phyloP scores from a whole-genome alignment of 2,113 vertebrate species.

The Xenopus tropicalis region UCB_Xtro_10.0 CM004446.2:123482501-123483000 shows the following conservation, averaged over 20 bases:
- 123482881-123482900: background rate
- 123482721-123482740: no score
- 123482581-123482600: no score
- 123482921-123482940: background rate
- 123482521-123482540: no score
- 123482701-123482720: no score
- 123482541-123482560: no score
- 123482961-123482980: background rate
- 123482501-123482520: no score
- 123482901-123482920: background rate
- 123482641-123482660: no score
- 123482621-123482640: no score
- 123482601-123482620: no score
- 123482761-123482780: background rate
- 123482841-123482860: background rate
- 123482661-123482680: no score
- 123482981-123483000: background rate
- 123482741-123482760: background rate
- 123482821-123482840: background rate
- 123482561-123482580: no score
- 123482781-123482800: background rate
- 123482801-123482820: background rate
- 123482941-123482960: background rate
- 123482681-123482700: no score
- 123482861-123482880: background rate